Evolutionary conservation across 2,113 vertebrate genomes (phyloP).

Genomic region (Equus przewalskii): DNA sequence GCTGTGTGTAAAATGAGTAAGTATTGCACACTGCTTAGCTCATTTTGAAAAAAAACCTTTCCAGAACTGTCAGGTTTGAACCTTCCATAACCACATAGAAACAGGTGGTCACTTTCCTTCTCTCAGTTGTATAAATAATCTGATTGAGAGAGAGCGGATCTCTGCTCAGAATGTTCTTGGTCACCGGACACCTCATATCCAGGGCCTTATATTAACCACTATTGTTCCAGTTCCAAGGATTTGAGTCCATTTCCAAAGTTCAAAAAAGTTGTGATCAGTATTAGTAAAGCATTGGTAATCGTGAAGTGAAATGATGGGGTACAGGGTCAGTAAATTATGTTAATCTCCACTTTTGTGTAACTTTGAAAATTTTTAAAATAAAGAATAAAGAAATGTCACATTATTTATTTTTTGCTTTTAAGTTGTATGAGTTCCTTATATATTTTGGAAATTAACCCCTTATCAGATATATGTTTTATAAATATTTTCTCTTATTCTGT

Average conservation of each 20-base stretch:
- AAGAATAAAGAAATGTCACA: not conserved
- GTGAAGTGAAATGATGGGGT: not conserved
- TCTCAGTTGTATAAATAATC: not conserved
- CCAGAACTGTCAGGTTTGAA: not conserved
- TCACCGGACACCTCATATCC: not conserved
- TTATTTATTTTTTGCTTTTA: not conserved
- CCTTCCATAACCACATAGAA: not conserved
- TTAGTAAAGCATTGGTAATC: constrained; percentile 47
- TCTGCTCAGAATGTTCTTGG: constrained; percentile 17
- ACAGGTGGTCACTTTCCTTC: not conserved
- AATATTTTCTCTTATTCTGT: not conserved
- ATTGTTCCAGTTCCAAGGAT: not conserved
- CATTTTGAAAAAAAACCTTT: no score
- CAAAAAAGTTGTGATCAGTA: not conserved
- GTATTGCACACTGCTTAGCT: no score
- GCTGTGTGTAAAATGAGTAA: not conserved
- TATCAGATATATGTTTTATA: constrained; percentile 15
- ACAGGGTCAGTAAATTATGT: not conserved
- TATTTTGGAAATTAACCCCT: not conserved
- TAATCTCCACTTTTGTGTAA: not conserved
- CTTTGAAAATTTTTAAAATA: not conserved
- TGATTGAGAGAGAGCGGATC: constrained; percentile 7
- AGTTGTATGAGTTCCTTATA: not conserved
- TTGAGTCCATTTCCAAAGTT: constrained; percentile 48
- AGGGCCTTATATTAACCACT: not conserved